Percentiles rank a stretch among this genome's conserved stretches.
phyloP scores from a whole-genome alignment of 2,888 invertebrate genomes.

The Macrophya alboannulata region DNA sequence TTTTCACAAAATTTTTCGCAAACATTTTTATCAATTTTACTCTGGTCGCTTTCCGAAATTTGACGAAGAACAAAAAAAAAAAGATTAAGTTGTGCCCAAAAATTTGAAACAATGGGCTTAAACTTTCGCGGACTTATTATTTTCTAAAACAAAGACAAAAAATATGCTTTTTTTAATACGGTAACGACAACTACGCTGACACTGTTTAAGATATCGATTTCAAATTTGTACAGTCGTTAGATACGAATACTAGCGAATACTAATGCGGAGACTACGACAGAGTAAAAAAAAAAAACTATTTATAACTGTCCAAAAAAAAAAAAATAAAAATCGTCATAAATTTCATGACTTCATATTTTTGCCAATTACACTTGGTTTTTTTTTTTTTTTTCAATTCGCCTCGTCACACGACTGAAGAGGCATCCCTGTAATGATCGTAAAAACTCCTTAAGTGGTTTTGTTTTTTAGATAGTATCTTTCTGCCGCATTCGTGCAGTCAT shows the following conservation, averaged over 20 bases:
- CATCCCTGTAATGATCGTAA: no score
- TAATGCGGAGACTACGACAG: not conserved
- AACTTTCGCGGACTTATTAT: not conserved
- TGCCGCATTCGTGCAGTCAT: not conserved
- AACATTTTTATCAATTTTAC: not conserved
- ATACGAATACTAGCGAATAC: not conserved
- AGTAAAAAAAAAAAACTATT: not conserved
- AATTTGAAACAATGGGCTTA: not conserved
- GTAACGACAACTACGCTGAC: not conserved
- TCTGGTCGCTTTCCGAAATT: not conserved
- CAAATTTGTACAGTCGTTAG: not conserved
- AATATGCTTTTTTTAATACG: not conserved
- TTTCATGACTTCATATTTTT: no score
- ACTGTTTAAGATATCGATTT: not conserved
- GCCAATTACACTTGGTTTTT: no score
- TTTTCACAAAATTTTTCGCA: not conserved
- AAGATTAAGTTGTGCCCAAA: not conserved
- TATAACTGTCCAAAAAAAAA: not conserved
- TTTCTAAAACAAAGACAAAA: no score
- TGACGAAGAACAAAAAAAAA: no score
- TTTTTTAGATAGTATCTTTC: not conserved
- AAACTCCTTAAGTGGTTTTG: no score
- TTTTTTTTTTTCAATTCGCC: no score
- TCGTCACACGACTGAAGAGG: no score
- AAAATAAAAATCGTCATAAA: no score